A percentile compares a stretch with the other conserved stretches of the same genome.
Conservation (phyloP, 2,797 vertebrate species). For the Delichon dasypus region DNA sequence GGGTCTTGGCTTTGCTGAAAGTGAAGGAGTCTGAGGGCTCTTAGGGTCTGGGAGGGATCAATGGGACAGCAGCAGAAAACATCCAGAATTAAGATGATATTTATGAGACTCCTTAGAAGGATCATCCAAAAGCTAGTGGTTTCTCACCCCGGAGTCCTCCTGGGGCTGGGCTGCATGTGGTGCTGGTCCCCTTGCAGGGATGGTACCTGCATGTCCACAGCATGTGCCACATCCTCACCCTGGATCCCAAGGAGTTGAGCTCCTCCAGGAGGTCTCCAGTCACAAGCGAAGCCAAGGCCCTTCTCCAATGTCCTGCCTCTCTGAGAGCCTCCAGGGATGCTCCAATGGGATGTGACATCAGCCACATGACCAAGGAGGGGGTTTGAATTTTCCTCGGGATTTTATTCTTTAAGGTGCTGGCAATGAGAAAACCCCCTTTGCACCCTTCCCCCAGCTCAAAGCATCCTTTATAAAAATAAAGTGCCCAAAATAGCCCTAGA, state of each 20-base stretch:
- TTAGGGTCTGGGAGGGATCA: background rate
- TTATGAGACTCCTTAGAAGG: background rate
- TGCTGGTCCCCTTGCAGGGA: background rate
- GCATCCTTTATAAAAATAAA: conserved; percentile 65
- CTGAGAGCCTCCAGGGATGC: background rate
- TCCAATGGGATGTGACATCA: accelerated
- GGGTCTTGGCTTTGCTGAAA: background rate
- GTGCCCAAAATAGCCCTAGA: conserved; percentile 69
- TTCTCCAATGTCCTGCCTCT: background rate
- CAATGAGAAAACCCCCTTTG: background rate
- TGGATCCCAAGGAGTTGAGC: background rate
- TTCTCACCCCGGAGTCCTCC: background rate
- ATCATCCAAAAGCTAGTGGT: background rate
- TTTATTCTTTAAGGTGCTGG: conserved; percentile 54
- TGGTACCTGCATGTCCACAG: background rate
- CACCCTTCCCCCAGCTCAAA: conserved; percentile 32
- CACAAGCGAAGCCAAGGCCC: background rate
- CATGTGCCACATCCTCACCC: background rate
- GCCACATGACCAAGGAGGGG: background rate
- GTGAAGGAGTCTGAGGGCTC: background rate
- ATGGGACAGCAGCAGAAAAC: background rate
- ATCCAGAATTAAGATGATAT: background rate
- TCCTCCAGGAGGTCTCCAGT: background rate
- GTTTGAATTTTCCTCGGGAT: conserved; percentile 14
- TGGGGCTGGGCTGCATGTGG: background rate